Evolutionary conservation across 1,140 invertebrate genomes (phyloP).

Genomic region (Pissodes strobi): DNA sequence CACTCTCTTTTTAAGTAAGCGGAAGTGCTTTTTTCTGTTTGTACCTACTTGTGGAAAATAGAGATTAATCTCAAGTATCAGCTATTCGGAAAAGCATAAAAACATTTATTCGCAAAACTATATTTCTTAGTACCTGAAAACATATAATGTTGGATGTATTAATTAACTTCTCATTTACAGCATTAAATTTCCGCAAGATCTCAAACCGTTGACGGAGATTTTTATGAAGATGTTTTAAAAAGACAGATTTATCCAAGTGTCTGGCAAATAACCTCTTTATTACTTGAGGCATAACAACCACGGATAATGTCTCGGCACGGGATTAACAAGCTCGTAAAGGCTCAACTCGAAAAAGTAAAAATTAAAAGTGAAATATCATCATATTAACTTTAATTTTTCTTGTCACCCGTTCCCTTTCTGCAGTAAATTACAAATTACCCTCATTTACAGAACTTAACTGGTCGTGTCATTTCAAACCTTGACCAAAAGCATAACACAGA

Average conservation of each 20-base stretch:
- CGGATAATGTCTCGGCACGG: not conserved
- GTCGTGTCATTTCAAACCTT: slow-evolving; percentile 10
- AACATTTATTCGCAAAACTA: too few relatives aligned
- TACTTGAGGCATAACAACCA: not conserved
- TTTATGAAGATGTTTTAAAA: not conserved
- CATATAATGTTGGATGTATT: too few relatives aligned
- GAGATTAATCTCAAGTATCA: too few relatives aligned
- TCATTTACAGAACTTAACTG: slow-evolving; percentile 24
- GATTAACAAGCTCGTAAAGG: slow-evolving; percentile 17
- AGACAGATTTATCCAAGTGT: not conserved
- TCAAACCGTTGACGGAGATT: too few relatives aligned
- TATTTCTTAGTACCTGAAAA: too few relatives aligned
- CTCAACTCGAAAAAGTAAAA: slow-evolving; percentile 11
- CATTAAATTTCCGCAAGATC: too few relatives aligned
- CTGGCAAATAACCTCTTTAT: not conserved
- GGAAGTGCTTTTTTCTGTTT: too few relatives aligned
- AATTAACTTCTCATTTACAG: too few relatives aligned
- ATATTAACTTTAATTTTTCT: slow-evolving; percentile 28
- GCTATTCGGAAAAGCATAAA: too few relatives aligned
- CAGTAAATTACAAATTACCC: slow-evolving; percentile 27
- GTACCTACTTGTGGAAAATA: too few relatives aligned
- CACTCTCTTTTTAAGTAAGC: too few relatives aligned
- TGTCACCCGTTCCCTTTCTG: slow-evolving; percentile 24
- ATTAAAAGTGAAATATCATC: slow-evolving; percentile 30
- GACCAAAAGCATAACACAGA: slow-evolving; percentile 4